Conservation (phyloP, 2,888 invertebrate genomes). For the Noctua comes region DNA sequence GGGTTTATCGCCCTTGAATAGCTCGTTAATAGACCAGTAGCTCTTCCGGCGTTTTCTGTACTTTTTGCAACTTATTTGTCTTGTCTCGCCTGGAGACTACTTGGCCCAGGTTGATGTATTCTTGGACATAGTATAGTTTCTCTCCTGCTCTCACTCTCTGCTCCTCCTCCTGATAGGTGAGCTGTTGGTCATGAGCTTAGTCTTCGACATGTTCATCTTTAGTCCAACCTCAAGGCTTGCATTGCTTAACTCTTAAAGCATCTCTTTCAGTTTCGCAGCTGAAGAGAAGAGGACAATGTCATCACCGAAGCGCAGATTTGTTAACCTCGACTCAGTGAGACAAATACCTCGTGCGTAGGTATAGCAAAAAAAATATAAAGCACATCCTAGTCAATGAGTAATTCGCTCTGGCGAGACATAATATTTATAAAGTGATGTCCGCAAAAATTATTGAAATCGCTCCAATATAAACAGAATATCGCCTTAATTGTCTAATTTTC, state of each 20-base stretch:
- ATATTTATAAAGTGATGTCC: not conserved
- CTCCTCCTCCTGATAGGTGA: not conserved
- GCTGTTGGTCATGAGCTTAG: not conserved
- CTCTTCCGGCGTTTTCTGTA: not conserved
- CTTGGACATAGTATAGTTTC: too few relatives aligned
- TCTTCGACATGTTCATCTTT: not conserved
- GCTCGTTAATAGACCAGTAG: not conserved
- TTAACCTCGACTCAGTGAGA: not conserved
- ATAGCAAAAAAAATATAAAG: slow-evolving; percentile 15
- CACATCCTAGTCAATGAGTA: not conserved
- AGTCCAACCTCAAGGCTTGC: not conserved
- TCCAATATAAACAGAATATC: slow-evolving; percentile 3
- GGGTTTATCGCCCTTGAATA: not conserved
- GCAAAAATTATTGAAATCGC: slow-evolving; percentile 5
- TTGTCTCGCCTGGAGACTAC: not conserved
- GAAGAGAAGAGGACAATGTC: not conserved
- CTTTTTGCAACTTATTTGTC: not conserved
- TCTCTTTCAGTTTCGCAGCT: not conserved
- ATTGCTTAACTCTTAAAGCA: not conserved
- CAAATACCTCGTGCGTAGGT: not conserved
- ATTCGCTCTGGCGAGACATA: not conserved
- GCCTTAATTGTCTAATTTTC: slow-evolving; percentile 8
- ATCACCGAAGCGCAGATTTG: not conserved
- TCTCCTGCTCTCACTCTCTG: too few relatives aligned
- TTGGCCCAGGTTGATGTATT: too few relatives aligned